A percentile compares a stretch with the other conserved stretches of the same genome.
phyloP scores from a whole-genome alignment of 2,888 invertebrate genomes.

The Tenthredo scrophulariae region DNA sequence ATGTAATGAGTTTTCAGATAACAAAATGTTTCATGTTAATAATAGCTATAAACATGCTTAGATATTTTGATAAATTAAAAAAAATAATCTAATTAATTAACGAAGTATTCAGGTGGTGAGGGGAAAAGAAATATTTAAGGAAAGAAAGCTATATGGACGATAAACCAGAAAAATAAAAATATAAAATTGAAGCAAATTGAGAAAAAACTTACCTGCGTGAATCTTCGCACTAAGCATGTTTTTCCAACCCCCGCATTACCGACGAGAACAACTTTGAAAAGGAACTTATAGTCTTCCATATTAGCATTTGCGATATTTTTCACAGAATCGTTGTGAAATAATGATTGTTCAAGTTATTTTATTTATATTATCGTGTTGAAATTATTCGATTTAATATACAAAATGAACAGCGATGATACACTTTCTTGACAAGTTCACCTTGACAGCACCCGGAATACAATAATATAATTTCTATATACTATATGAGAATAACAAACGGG shows the following conservation, averaged over 20 bases:
- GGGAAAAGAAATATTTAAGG: neutral
- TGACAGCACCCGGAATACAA: conserved; percentile 57
- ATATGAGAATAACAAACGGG: neutral
- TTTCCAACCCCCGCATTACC: conserved; percentile 99
- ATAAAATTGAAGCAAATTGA: neutral
- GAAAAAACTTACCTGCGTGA: conserved; percentile 87
- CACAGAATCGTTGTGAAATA: neutral
- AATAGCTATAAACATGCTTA: neutral
- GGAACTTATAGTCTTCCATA: conserved; percentile 99
- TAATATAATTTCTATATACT: neutral
- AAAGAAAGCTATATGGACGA: neutral
- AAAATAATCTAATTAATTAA: neutral
- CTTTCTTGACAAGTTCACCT: conserved; percentile 58
- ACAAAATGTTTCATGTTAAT: neutral
- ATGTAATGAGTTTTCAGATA: neutral
- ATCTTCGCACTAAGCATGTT: conserved; percentile 97
- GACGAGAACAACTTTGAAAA: conserved; percentile 99
- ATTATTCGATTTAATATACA: neutral
- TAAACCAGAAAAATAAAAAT: neutral
- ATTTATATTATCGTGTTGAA: neutral
- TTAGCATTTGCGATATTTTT: conserved; percentile 58
- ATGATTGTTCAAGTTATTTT: neutral
- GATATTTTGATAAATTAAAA: neutral
- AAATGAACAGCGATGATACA: neutral
- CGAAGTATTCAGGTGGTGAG: no score